Evolutionary conservation across 2,888 invertebrate species (phyloP), one percentile per base, ranked within the genome.

Genomic region (Scelioninae gen. 2): DNA sequence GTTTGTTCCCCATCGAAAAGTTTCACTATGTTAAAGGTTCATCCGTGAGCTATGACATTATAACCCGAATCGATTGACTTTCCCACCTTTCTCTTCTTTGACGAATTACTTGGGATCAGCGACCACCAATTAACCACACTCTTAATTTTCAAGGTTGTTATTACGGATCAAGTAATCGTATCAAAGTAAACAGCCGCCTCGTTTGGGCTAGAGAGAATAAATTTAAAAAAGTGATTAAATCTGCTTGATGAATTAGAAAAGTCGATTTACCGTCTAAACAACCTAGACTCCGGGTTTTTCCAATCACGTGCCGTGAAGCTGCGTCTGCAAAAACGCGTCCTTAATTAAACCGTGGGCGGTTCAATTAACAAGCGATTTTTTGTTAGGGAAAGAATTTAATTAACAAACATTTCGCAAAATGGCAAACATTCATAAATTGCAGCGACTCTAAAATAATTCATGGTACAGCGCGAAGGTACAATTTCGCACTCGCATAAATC

Each of bases 21-120:
- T 76, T 77, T 77, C 76, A 76, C 76, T 70, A 53, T 50, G 19
- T 58, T 33, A 63, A 68, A 73, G 71, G 60, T 65, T 43, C 65
- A 48, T 60, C 45, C 35, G 55, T 61, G 70, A 57, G 60, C 60
- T 74, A 70, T 60, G 69, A 69, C 69, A 73, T 65, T 70, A 65
- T 64, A 63, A 68, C 60, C 73, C 69, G 73, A 69, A 69, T 69
- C 61, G 60, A 70, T 74, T 65, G 74, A 70, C 74, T 74, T 74
- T 74, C 69, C 43, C 50, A 60, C 65, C 67, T 73, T 73, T 73
- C 73, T 68, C 73, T 68, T 67, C 45, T 67, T 63, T 60, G 15
- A 55, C 48, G 45, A 46, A 53, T 71, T 46, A 43, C 58, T 39
- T 6, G 31, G 11, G 35, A 60, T 64, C 45, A 45, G 22, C 28